Evolutionary conservation across 2,113 vertebrate genomes (phyloP), one percentile per base, ranked within the genome.

Genomic region (Harpagus bidentatus): DNA sequence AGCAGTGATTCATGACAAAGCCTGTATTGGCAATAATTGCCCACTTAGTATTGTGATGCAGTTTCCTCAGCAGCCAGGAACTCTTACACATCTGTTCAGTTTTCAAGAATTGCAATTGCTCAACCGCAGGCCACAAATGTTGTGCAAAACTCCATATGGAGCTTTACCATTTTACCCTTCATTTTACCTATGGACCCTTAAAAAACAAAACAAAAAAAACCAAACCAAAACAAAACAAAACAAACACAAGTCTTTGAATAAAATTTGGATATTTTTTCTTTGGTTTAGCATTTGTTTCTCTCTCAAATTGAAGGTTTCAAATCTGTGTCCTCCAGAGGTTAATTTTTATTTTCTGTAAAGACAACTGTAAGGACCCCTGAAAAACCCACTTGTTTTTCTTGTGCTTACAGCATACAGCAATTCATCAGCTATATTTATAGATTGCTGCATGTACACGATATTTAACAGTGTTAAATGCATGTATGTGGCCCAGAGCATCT

Each of bases 71-170:
- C 20, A 92, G 21, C 8, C 28, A 50, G 18, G 18, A 70, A 50
- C 36, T 50, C 26, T 42, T 36, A 87, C 3, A 76, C 40, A 43
- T 62, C 31, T 62, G 22, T 50, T 55, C 20, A 48, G 22, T 40
- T 45, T 65, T 61, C 1, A 0, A 45, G 21, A 38, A 74, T 20
- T n/a, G 12, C 3, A 55, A 67, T 45, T 69, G 28, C 38, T 61
- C 34, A 40, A 4, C 4, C 1, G 2, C 1, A 1, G 47, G 48
- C 18, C 31, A 38, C 42, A 53, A 48, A 50, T 38, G 34, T 53
- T 59, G 12, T 31, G 43, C 15, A 69, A 82, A 32, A 5, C 22
- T 48, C 22, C 55, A 13, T 16, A n/a, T 14, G 21, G 26, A 73
- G 26, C n/a, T 55, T 74, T n/a, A 74, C 11, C 16, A 62, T 47